These are phyloP conservation scores for Calliopum simillimum DNA, from an alignment of 2,888 invertebrate genomes.

Conservation along the genomic window DNA sequence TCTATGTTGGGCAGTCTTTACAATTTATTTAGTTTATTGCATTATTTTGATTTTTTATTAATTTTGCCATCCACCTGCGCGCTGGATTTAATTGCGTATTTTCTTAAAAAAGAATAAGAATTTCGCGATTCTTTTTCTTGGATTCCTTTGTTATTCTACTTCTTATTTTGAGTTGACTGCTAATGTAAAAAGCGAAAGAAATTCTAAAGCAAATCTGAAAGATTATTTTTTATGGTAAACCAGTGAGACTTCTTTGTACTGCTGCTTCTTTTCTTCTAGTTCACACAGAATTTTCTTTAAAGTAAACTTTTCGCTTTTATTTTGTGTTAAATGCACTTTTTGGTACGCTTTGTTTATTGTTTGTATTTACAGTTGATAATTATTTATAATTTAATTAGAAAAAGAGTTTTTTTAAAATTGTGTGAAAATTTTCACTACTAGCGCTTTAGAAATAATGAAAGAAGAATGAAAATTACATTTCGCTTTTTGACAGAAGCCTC, in stretches of 20 bases:
- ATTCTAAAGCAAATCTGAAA: constrained; percentile 9
- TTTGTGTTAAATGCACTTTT: constrained; percentile 18
- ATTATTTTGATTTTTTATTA: neutral
- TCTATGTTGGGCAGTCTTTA: neutral
- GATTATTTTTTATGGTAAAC: constrained; percentile 24
- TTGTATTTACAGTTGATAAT: neutral
- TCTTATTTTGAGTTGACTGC: neutral
- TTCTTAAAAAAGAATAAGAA: neutral
- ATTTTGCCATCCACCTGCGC: constrained; percentile 3
- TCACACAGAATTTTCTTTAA: neutral
- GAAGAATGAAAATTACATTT: constrained; percentile 16
- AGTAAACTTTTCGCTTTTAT: neutral
- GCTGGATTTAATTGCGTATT: constrained; percentile 19
- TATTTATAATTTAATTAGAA: constrained; percentile 14
- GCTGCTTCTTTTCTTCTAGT: constrained; percentile 8
- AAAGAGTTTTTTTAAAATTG: constrained; percentile 1
- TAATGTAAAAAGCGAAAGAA: constrained; percentile 16
- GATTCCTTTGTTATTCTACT: neutral
- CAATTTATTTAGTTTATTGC: neutral
- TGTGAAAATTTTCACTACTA: neutral
- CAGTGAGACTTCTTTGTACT: neutral
- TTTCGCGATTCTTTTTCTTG: neutral
- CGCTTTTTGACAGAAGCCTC: constrained; percentile 14
- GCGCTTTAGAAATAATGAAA: constrained; percentile 22
- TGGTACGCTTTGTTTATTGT: neutral